Base-by-base conservation (phyloP, 2,797 vertebrate species). In the Sebastes jordani region DNA sequence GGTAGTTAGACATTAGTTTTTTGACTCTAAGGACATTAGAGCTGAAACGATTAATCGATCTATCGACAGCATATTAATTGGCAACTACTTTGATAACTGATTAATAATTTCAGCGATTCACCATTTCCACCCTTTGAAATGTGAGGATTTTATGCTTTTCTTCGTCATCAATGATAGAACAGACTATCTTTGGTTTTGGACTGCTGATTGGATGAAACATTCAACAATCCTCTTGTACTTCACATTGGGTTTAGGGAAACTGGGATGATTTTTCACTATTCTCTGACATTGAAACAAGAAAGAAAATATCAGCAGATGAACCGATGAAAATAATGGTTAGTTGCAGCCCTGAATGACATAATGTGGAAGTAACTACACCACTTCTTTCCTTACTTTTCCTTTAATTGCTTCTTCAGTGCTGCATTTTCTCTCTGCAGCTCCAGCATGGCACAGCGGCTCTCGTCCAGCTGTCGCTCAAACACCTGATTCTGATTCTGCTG, bases 391-490 rank as follows among this genome's bases (percentile, higher is more conserved):
- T 76, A 94, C 89, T 85, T 85, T 20, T 94, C 92, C 78, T 95
- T 95, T 71, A 97, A 78, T 0, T 95, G 91, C 66, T 97, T 95
- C 90, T 95, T 96, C 71, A 98, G 93, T 49, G 95, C 80, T 1
- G 95, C 74, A 58, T 97, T 98, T 87, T 98, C 97, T 86, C 96
- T 95, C 90, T 94, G 94, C 61, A 98, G 95, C 72, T 94, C 90
- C 52, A 95, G 83, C 49, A 95, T 93, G 78, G 97, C 95, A 63
- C 88, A 94, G 78, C 94, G 96, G 71, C 93, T 96, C 92, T 96
- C 96, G 63, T 96, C 96, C 66, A 96, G 89, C 79, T 96, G 93
- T 34, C 94, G 90, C 3, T 95, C 94, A 77, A 96, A 95, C 78
- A 96, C 96, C 91, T 95, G 95, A 63, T 96, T 90, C 89, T 95